Evolutionary conservation across 2,113 vertebrate genomes (phyloP), one percentile per base, ranked within the genome.

Genomic region (Polypterus senegalus): DNA sequence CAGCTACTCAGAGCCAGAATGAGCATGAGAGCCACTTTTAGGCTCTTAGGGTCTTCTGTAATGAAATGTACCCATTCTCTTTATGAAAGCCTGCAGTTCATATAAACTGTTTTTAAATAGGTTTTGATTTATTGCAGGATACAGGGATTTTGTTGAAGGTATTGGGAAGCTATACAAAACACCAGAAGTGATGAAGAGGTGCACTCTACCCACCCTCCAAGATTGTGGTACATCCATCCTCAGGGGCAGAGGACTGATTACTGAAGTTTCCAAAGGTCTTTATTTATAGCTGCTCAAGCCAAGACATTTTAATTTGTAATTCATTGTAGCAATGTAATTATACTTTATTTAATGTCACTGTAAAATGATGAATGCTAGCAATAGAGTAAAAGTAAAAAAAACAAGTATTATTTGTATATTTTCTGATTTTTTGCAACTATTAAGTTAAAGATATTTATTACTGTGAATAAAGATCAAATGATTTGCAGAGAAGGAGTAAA

Each of bases 111-210:
- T 27, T 46, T 53, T 10, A 4, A 0, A 0, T 3, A 55, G 11
- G 71, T 55, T 27, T 58, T 49, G 73, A 71, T 63, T 46, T 79
- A 71, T 75, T 75, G 53, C 65, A 92, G 91, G 89, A 88, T 63
- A 71, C 72, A 2, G 80, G 86, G 53, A 73, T 88, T 66, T 60
- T 91, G 67, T 76, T 79, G 66, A 89, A 89, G 78, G 78, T 90
- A 71, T 80, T 94, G 80, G 79, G 83, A 70, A 89, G 78, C 67
- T 89, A 89, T 86, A 65, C 83, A 84, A 57, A 81, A 56, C 55
- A 70, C 58, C 64, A 76, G 75, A 80, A 78, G 72, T 77, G 59
- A 74, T n/a, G 44, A 70, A 61, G 61, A 59, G 27, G 27, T 27
- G 27, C 27, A 27, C 27, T 9, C n/a, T 9, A 48, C 9, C 9